phyloP scores from a whole-genome alignment of 2,797 vertebrate species.

The Peromyscus melanophrys region DNA sequence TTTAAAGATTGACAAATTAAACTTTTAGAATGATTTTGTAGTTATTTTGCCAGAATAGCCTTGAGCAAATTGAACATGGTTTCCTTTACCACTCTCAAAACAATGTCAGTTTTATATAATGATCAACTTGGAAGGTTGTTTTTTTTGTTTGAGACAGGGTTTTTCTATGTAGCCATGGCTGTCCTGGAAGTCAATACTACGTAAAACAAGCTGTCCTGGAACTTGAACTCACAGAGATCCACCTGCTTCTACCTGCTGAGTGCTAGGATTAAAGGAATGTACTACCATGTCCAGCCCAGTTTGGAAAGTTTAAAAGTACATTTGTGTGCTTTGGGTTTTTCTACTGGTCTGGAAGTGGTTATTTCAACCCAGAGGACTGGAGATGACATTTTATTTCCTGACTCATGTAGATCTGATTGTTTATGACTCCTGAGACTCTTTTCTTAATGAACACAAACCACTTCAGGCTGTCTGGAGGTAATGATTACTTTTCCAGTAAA shows the following conservation, averaged over 20 bases:
- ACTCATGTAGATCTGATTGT: conserved; percentile 37
- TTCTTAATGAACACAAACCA: conserved; percentile 12
- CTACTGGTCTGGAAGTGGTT: conserved; percentile 28
- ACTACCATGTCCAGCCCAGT: neutral
- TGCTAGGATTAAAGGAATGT: neutral
- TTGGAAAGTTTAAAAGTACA: conserved; percentile 10
- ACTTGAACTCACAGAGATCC: neutral
- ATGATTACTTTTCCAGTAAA: conserved; percentile 50
- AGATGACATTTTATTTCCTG: conserved; percentile 46
- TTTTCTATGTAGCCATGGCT: neutral
- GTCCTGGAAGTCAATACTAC: neutral
- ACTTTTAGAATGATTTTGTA: conserved; percentile 47
- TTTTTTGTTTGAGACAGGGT: neutral
- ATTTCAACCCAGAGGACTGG: neutral
- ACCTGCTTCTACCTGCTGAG: neutral
- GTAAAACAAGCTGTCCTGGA: neutral
- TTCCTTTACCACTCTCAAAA: conserved; percentile 20
- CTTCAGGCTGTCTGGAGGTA: conserved; percentile 46
- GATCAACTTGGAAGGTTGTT: neutral
- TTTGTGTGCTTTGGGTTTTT: conserved; percentile 37
- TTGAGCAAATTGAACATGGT: conserved; percentile 5
- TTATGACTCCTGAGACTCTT: conserved; percentile 48
- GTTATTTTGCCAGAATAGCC: conserved; percentile 50
- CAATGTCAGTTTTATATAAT: conserved; percentile 24
- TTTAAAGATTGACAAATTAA: conserved; percentile 55